These are phyloP conservation scores for Lepidochrysops patricia DNA, from an alignment of 2,888 invertebrate genomes.

Conservation along the genomic window DNA sequence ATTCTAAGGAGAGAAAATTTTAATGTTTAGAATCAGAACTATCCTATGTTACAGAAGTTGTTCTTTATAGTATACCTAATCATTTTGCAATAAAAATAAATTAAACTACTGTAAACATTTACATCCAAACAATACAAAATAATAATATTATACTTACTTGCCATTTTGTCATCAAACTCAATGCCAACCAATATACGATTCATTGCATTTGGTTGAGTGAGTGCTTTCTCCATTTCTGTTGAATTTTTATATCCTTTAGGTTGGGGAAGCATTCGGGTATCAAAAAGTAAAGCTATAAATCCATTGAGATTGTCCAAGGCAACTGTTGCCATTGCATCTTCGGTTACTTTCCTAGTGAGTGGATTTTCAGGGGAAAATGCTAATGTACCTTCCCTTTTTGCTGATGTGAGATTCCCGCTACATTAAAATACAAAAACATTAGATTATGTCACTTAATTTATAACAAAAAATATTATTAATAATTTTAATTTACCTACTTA, in stretches of 20 bases:
- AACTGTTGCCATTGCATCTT: slow-evolving; percentile 53
- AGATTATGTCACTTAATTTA: neutral
- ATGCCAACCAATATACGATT: slow-evolving; percentile 59
- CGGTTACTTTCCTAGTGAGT: slow-evolving; percentile 50
- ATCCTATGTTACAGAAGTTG: too few relatives aligned
- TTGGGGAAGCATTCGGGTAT: slow-evolving; percentile 48
- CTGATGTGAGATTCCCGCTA: slow-evolving; percentile 54
- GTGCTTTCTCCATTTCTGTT: slow-evolving; percentile 46
- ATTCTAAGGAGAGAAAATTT: too few relatives aligned
- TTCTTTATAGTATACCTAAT: too few relatives aligned
- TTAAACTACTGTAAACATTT: too few relatives aligned
- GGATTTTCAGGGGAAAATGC: slow-evolving; percentile 64
- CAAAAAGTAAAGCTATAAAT: slow-evolving; percentile 48
- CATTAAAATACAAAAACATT: slow-evolving; percentile 14
- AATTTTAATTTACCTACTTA: too few relatives aligned
- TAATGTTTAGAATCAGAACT: too few relatives aligned
- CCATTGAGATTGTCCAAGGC: slow-evolving; percentile 58
- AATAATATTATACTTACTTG: slow-evolving; percentile 50
- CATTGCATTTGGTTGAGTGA: slow-evolving; percentile 60
- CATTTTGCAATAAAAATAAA: neutral
- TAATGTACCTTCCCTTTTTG: slow-evolving; percentile 49
- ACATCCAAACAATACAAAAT: neutral
- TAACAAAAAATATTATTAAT: too few relatives aligned
- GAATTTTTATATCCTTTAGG: slow-evolving; percentile 59
- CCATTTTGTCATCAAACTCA: slow-evolving; percentile 60